phyloP scores from a whole-genome alignment of 2,797 vertebrate genomes.

The Siniperca obscura region DNA sequence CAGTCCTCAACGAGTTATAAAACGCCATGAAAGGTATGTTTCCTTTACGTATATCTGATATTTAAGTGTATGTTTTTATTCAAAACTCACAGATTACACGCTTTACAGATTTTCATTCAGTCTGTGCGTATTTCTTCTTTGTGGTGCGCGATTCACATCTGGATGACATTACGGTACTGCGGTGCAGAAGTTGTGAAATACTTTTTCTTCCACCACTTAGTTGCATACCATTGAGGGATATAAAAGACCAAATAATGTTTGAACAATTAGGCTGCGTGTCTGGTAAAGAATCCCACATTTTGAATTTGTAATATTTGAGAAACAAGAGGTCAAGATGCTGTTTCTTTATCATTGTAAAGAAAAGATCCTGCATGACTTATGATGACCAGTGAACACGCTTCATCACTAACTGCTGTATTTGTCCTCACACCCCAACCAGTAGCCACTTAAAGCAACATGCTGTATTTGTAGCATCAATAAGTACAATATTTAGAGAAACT shows the following conservation, averaged over 20 bases:
- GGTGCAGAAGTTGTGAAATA: constrained; percentile 82
- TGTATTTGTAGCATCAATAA: not conserved
- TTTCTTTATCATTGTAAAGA: not conserved
- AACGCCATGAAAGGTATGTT: constrained; percentile 86
- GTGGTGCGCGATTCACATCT: constrained; percentile 83
- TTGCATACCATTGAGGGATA: constrained; percentile 10
- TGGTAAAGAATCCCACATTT: not conserved
- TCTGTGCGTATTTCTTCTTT: constrained; percentile 28
- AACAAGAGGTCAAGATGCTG: not conserved
- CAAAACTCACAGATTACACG: not conserved
- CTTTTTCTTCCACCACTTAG: constrained; percentile 69
- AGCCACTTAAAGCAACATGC: not conserved
- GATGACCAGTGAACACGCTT: not conserved
- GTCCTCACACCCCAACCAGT: not conserved
- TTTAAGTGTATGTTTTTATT: not conserved
- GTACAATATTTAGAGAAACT: not conserved
- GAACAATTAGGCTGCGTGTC: not conserved
- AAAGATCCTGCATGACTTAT: not conserved
- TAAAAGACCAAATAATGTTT: not conserved
- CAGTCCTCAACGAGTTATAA: constrained; percentile 67
- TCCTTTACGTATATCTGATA: accelerated
- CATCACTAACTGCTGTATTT: constrained; percentile 6
- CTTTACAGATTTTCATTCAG: not conserved
- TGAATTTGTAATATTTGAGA: not conserved
- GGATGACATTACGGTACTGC: constrained; percentile 88